Conservation (phyloP, 1,140 invertebrate genomes). For the Heliconius hermathena region DNA sequence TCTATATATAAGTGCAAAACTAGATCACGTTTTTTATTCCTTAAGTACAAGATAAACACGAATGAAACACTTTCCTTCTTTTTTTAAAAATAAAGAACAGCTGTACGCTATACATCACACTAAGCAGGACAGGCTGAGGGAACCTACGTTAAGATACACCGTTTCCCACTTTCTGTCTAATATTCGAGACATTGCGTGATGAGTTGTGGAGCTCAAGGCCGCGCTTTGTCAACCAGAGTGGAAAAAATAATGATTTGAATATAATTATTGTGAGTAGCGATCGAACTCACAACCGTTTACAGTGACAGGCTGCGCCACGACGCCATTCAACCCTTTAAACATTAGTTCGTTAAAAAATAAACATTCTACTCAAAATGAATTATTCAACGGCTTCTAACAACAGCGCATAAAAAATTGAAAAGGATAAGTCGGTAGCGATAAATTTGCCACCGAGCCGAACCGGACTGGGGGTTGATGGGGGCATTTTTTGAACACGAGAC, state of each 20-base stretch:
- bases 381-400: constrained; percentile 25
- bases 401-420: constrained; percentile 24
- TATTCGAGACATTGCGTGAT: not conserved
- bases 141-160: not conserved
- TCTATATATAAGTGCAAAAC: too few relatives aligned
- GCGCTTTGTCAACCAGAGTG: too few relatives aligned
- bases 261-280: not conserved
- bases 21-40: too few relatives aligned
- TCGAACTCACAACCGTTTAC: too few relatives aligned
- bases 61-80: too few relatives aligned
- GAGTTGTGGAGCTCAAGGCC: not conserved
- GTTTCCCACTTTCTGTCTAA: not conserved
- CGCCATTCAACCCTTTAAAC: not conserved
- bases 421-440: constrained; percentile 26
- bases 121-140: not conserved
- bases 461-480: not conserved
- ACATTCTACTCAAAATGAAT: constrained; percentile 14
- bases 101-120: too few relatives aligned
- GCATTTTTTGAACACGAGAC: constrained; percentile 1
- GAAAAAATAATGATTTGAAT: not conserved
- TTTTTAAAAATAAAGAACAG: too few relatives aligned
- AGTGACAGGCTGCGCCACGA: too few relatives aligned
- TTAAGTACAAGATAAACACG: too few relatives aligned
- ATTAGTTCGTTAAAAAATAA: constrained; percentile 12
- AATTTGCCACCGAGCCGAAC: constrained; percentile 25